Percentiles rank a stretch among this genome's conserved stretches.
These are phyloP conservation scores for Hydrozoanthus tunicans DNA, from an alignment of 64 coral and sea anemone genomes.

Conservation along the genomic window DNA sequence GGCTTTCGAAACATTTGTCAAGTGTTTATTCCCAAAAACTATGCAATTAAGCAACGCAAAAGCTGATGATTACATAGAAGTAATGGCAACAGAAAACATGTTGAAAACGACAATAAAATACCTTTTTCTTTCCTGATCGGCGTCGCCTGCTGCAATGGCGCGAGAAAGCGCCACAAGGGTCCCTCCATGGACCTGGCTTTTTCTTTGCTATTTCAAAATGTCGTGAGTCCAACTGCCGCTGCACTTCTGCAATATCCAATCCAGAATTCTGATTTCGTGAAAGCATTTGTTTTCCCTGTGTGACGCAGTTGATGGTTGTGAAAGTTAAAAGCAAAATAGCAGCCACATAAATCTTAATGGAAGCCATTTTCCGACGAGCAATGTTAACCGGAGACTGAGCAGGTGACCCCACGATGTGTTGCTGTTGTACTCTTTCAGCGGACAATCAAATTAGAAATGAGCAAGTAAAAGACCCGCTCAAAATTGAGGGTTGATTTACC, in stretches of 20 bases:
- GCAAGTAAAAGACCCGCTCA: background rate
- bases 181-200: background rate
- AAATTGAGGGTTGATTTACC: background rate
- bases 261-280: background rate
- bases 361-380: background rate
- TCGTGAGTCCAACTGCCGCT: background rate
- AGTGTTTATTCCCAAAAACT: no score
- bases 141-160: background rate
- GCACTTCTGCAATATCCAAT: background rate
- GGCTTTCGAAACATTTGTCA: no score
- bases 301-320: background rate
- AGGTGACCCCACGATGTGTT: background rate
- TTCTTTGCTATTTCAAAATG: constrained; percentile 7
- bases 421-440: background rate
- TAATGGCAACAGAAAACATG: background rate
- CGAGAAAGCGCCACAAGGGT: background rate
- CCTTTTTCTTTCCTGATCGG: background rate
- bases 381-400: background rate
- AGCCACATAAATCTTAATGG: background rate
- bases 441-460: background rate
- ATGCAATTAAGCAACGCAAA: no score
- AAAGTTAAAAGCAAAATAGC: background rate
- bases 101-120: background rate
- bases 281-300: background rate
- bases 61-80: background rate